phyloP scores from a whole-genome alignment of 2,888 invertebrate genomes.

The Teleogryllus oceanicus region DNA sequence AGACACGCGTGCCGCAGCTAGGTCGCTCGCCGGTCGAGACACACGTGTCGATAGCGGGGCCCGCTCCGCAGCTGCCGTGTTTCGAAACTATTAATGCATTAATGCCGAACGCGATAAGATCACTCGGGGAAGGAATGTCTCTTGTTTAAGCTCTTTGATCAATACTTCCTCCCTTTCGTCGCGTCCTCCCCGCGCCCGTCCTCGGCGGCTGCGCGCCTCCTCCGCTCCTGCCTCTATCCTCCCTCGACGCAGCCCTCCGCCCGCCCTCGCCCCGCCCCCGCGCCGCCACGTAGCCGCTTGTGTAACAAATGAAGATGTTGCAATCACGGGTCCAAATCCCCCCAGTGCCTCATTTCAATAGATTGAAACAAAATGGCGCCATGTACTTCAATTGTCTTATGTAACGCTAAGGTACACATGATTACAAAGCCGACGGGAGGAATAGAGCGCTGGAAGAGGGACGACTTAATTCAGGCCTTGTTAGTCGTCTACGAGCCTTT shows the following conservation, averaged over 20 bases:
- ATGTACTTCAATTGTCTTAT: conserved; percentile 18
- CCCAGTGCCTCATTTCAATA: conserved; percentile 58
- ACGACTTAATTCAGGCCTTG: neutral
- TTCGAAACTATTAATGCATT: conserved; percentile 1
- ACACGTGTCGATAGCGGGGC: neutral
- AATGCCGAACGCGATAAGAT: conserved; percentile 9
- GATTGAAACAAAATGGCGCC: conserved; percentile 53
- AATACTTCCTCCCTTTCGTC: neutral
- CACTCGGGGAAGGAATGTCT: conserved; percentile 9
- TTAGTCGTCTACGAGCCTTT: neutral
- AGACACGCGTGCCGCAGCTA: neutral
- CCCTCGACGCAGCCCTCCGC: neutral
- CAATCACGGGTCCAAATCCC: conserved; percentile 46
- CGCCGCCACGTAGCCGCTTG: neutral
- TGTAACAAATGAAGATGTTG: conserved; percentile 23
- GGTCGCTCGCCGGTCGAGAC: neutral
- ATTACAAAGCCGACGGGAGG: conserved; percentile 10
- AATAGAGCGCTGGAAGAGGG: neutral
- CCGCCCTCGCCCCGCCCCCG: neutral
- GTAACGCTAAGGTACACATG: conserved; percentile 18
- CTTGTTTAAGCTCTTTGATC: conserved; percentile 18
- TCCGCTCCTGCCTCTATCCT: too few species aligned
- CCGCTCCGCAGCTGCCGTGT: neutral
- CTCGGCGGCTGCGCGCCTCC: too few species aligned
- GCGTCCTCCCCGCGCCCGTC: neutral